phyloP scores from a whole-genome alignment of 2,113 vertebrate species.

The Oxyura jamaicensis region DNA sequence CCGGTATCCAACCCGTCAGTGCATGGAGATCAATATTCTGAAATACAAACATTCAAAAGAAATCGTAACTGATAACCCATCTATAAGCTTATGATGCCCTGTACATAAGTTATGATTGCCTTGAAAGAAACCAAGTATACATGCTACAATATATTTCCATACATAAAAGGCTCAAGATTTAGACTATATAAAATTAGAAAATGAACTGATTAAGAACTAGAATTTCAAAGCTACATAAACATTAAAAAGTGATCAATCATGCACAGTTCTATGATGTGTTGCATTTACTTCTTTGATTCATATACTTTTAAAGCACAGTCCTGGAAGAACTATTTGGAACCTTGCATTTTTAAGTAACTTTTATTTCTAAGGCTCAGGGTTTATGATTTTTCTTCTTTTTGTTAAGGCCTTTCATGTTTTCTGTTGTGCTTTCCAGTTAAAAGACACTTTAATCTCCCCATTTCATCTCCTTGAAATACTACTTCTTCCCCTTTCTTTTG shows the following conservation, averaged over 20 bases:
- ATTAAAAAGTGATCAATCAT: neutral
- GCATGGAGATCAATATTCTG: conserved; percentile 99
- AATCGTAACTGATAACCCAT: neutral
- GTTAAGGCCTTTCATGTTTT: neutral
- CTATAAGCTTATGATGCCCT: neutral
- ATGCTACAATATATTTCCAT: neutral
- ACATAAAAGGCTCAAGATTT: neutral
- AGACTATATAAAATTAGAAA: neutral
- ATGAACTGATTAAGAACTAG: neutral
- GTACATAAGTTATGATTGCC: neutral
- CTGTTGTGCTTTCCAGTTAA: neutral
- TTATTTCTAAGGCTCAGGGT: neutral
- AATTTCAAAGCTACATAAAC: neutral
- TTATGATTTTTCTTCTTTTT: neutral
- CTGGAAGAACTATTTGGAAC: neutral
- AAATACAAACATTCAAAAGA: conserved; percentile 51
- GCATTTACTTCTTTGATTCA: neutral
- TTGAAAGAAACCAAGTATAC: neutral
- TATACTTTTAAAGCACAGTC: neutral
- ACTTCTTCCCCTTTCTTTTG: neutral
- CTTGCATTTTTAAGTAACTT: conserved; percentile 4
- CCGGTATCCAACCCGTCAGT: conserved; percentile 97
- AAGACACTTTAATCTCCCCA: neutral
- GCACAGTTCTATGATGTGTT: neutral
- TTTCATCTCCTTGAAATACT: neutral